phyloP scores from a whole-genome alignment of 2,797 vertebrate genomes.

The Neostethus bicornis region DNA sequence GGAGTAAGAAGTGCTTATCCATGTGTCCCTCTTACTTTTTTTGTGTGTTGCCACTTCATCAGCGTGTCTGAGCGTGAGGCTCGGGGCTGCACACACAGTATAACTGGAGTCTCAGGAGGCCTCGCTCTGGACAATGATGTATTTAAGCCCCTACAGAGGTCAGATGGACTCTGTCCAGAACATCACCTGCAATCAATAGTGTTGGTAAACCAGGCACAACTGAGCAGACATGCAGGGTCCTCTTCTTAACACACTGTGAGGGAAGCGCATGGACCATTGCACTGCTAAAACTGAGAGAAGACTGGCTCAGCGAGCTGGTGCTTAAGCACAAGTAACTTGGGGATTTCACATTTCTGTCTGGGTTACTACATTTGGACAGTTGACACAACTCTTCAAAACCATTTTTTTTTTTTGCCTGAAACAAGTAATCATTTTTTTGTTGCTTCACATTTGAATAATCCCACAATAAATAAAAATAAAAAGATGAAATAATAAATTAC shows the following conservation, averaged over 20 bases:
- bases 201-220: constrained; percentile 83
- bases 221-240: constrained; percentile 75
- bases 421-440: too few relatives aligned
- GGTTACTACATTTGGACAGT: constrained; percentile 21
- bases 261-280: constrained; percentile 79
- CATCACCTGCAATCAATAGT: constrained; percentile 84
- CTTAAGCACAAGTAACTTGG: constrained; percentile 49
- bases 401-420: not conserved
- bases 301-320: constrained; percentile 60
- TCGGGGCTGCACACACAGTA: constrained; percentile 64
- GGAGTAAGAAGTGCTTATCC: constrained; percentile 69
- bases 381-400: not conserved
- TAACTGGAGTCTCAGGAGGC: constrained; percentile 76
- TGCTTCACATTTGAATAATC: too few relatives aligned
- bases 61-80: constrained; percentile 63
- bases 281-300: constrained; percentile 75
- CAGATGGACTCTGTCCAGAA: constrained; percentile 83
- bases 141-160: constrained; percentile 85
- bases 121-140: constrained; percentile 81
- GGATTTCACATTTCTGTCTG: constrained; percentile 50
- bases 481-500: too few relatives aligned
- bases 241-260: constrained; percentile 79
- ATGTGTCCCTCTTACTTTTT: constrained; percentile 70
- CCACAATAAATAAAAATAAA: too few relatives aligned
- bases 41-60: constrained; percentile 67